Conservation (phyloP, 2,797 vertebrate genomes). For the Gobio occitaniae region DNA sequence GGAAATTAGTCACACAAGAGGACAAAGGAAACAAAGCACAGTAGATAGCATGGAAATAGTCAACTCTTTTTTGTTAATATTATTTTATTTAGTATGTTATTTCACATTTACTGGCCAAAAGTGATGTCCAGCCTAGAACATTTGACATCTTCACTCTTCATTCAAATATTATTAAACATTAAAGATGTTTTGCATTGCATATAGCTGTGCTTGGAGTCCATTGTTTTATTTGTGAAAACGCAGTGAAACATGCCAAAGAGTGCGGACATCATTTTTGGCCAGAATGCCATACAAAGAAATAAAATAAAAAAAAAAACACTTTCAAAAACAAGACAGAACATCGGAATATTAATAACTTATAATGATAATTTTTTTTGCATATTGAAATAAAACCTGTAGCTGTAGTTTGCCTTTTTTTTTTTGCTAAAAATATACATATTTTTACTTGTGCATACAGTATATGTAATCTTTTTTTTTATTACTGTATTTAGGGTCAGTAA, state of each 20-base stretch:
- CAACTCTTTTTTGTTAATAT: too few relatives aligned
- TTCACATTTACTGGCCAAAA: too few relatives aligned
- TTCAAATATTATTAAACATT: too few relatives aligned
- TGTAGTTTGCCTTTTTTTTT: not conserved
- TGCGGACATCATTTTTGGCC: not conserved
- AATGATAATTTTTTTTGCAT: not conserved
- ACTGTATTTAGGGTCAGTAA: not conserved
- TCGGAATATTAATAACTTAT: not conserved
- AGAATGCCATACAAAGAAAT: not conserved
- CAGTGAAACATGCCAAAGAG: not conserved
- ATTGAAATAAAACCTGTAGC: not conserved
- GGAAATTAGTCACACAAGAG: not conserved
- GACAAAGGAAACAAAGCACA: not conserved
- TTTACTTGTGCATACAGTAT: too few relatives aligned
- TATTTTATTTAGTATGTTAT: not conserved
- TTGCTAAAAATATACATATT: not conserved
- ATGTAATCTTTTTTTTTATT: too few relatives aligned
- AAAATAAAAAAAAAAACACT: not conserved
- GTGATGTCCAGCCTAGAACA: not conserved
- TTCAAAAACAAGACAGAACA: not conserved
- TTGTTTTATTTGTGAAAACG: not conserved
- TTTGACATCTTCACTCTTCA: too few relatives aligned
- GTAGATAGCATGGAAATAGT: not conserved
- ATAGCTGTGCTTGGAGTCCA: not conserved
- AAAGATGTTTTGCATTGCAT: not conserved